Evolutionary conservation across 2,888 invertebrate species (phyloP), one percentile per base, ranked within the genome.

Genomic region (Rambutsinella grinnellia): DNA sequence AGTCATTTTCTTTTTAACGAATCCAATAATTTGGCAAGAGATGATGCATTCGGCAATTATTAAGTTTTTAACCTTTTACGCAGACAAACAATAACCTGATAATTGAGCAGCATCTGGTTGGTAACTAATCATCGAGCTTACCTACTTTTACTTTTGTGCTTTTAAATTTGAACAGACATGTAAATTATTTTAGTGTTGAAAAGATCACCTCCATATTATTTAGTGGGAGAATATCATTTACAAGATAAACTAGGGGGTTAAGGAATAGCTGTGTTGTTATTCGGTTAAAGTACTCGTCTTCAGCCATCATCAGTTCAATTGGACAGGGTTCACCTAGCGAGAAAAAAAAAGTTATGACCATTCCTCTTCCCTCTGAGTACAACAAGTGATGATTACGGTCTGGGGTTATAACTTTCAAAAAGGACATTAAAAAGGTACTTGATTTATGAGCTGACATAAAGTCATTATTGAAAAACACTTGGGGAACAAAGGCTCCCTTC

Each of bases 391-490:
- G 78, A 78, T 78, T 74, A 70, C 67, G 56, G 36, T 36, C 6
- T 5, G 13, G 36, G 6, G 63, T 46, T 63, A 67, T 78, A 66
- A 53, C 66, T 67, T 60, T 69, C 54, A 61, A 63, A 58, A 65
- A 24, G 78, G 78, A 75, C 78, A 78, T 78, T 78, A 78, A 75
- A 78, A 70, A 66, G 62, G 56, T 54, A 53, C 62, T 74, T 78
- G 78, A 78, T 78, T 78, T 78, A 78, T 78, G 74, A 66, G 24
- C 69, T 66, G 78, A 61, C 75, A 70, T 75, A 70, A 70, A 78
- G 65, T 75, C 74, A 78, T 78, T 78, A 78, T 78, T 75, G 78
- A 78, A 78, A 78, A 75, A 78, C 74, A 72, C 74, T 78, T 74
- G 67, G 60, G 26, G 58, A 76, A 65, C 58, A 76, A 76, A 68